Base-by-base conservation (phyloP, 2,797 vertebrate species). In the Rhyacichthys aspro region DNA sequence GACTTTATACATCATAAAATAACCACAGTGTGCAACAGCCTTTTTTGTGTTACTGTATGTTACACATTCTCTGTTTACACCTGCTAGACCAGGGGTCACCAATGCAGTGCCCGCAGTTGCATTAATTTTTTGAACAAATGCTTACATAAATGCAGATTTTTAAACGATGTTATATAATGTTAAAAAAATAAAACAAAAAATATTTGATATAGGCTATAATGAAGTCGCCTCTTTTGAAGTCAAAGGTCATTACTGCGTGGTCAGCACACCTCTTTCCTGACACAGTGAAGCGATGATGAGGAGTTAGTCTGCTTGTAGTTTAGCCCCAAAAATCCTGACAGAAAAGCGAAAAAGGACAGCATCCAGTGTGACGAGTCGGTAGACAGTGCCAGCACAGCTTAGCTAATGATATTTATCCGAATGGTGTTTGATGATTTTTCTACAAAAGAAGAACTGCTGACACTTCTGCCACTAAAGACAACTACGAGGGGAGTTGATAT, bases 371-470 rank as follows among this genome's bases (percentile, higher is more conserved):
- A 76, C 0, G 45, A 80, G 64, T 79, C 65, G 0, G 32, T 79
- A 42, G 53, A 81, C 50, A 69, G 18, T 42, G 66, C 50, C 48
- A 74, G 53, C 53, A 71, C 62, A 41, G 50, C 39, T 1, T 55
- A 63, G 54, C 64, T 72, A 19, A 10, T 65, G 28, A 9, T 76
- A 0, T 75, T 80, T 17, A 34, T 63, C 9, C 0, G 17, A 8
- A 78, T 68, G 61, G 42, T 70, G 17, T 74, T 78, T 59, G 38
- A 68, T 10, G 60, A 76, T 61, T 83, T 81, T 11, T 69, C 61
- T 42, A 49, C 43, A 33, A 73, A 59, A 75, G 58, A 76, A 17
- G 43, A 79, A 64, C 54, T 67, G 0, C 55, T 77, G 36, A 70
- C 55, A 62, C 23, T 73, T 52, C 43, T 74, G 17, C 54, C 58